Conservation (phyloP, 2,113 vertebrate genomes). For the Nicator chloris region DNA sequence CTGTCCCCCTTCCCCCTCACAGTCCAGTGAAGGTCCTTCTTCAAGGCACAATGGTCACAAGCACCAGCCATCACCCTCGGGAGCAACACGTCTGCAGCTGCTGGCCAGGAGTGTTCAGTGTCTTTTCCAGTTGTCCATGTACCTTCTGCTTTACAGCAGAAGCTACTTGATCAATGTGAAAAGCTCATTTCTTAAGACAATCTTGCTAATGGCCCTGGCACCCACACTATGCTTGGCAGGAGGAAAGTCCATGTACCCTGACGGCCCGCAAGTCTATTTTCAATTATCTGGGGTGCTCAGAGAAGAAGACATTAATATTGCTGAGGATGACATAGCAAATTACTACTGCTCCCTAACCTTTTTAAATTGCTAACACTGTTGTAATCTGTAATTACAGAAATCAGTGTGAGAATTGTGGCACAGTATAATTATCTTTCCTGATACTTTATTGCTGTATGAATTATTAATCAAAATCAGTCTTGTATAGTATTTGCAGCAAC, state of each 20-base stretch:
- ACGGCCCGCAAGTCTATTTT: constrained; percentile 66
- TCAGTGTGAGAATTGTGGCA: constrained; percentile 83
- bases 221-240: constrained; percentile 14
- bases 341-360: constrained; percentile 80
- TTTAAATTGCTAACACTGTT: constrained; percentile 82
- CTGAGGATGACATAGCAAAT: constrained; percentile 82
- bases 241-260: constrained; percentile 40
- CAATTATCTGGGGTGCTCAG: constrained; percentile 71
- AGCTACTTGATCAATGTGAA: constrained; percentile 24
- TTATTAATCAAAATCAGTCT: constrained; percentile 87
- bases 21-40: not conserved
- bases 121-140: not conserved
- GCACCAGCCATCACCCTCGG: not conserved
- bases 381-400: constrained; percentile 87
- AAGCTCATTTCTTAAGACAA: constrained; percentile 42
- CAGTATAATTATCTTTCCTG: constrained; percentile 82
- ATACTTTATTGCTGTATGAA: constrained; percentile 85
- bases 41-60: not conserved
- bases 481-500: constrained; percentile 82
- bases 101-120: not conserved
- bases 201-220: constrained; percentile 18
- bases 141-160: not conserved
- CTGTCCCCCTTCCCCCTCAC: not conserved
- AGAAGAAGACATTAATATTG: constrained; percentile 72
- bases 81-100: not conserved